Evolutionary conservation across 2,113 vertebrate species (phyloP).

Genomic region (Anhinga anhinga): DNA sequence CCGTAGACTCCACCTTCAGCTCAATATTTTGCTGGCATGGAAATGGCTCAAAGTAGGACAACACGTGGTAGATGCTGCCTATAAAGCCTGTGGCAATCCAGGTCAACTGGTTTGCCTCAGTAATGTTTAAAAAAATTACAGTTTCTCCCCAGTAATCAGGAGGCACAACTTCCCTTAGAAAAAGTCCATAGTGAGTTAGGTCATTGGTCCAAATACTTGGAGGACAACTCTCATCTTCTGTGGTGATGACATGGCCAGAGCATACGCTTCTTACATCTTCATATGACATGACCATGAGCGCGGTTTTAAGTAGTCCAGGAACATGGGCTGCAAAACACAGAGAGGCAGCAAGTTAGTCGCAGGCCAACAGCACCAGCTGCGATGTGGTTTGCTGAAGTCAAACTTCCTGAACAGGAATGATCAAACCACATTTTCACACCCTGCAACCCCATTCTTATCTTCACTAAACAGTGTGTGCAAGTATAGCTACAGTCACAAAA

Average conservation of each 20-base stretch:
- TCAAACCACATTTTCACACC: background rate
- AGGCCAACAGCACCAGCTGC: background rate
- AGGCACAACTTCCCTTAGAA: constrained; percentile 50
- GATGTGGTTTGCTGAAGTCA: background rate
- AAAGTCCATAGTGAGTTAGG: constrained; percentile 1
- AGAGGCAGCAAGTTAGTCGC: background rate
- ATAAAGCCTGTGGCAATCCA: constrained; percentile 23
- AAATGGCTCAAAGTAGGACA: constrained; percentile 41
- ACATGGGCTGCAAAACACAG: constrained; percentile 75
- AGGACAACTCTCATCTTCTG: background rate
- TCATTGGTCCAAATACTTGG: constrained; percentile 18
- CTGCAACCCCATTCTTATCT: background rate
- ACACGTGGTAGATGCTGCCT: background rate
- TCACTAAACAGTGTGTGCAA: background rate
- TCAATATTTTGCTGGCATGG: constrained; percentile 45
- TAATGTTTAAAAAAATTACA: background rate
- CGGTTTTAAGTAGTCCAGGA: constrained; percentile 87
- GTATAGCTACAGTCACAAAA: background rate
- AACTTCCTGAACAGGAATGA: background rate
- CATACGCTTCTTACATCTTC: constrained; percentile 60
- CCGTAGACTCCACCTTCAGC: constrained; percentile 27
- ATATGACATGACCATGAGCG: constrained; percentile 88
- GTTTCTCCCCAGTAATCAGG: constrained; percentile 53
- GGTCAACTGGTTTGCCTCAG: constrained; percentile 33
- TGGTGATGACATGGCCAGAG: background rate